A percentile compares a stretch with the other conserved stretches of the same genome.
These are phyloP conservation scores for Spicauda simplicius DNA, from an alignment of 2,888 invertebrate species.

Conservation along the genomic window DNA sequence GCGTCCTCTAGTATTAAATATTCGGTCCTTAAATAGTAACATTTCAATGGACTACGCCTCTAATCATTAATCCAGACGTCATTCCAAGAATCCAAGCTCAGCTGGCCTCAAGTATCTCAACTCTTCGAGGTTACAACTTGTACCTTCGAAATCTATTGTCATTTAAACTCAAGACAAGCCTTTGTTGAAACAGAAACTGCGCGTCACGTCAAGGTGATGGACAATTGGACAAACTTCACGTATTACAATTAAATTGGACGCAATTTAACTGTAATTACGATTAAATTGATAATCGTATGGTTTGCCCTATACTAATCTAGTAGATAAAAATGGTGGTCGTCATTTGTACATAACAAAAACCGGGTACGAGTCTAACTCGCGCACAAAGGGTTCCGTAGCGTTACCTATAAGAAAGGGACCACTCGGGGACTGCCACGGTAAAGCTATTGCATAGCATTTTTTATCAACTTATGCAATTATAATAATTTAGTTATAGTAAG, in stretches of 20 bases:
- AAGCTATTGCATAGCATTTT: no score
- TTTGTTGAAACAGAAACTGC: constrained; percentile 6
- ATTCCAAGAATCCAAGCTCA: neutral
- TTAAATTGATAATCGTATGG: neutral
- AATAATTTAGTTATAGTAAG: no score
- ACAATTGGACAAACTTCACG: neutral
- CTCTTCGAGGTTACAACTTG: constrained; percentile 1
- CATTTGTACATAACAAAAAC: no score
- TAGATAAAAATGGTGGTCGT: no score
- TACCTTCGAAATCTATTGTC: constrained; percentile 6
- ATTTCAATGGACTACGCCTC: no score
- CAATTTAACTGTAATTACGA: constrained; percentile 2
- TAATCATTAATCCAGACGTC: neutral
- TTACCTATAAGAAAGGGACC: no score
- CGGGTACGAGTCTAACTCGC: no score
- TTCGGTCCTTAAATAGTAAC: no score
- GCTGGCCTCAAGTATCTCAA: neutral
- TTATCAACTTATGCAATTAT: no score
- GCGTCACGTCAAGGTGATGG: neutral
- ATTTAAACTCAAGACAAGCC: neutral
- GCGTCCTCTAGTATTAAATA: no score
- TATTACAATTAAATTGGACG: constrained; percentile 13
- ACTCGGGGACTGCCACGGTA: no score
- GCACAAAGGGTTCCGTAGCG: no score
- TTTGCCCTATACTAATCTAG: neutral